These are phyloP conservation scores for Ennomos erosarius DNA, from an alignment of 2,888 invertebrate genomes.

Conservation along the genomic window DNA sequence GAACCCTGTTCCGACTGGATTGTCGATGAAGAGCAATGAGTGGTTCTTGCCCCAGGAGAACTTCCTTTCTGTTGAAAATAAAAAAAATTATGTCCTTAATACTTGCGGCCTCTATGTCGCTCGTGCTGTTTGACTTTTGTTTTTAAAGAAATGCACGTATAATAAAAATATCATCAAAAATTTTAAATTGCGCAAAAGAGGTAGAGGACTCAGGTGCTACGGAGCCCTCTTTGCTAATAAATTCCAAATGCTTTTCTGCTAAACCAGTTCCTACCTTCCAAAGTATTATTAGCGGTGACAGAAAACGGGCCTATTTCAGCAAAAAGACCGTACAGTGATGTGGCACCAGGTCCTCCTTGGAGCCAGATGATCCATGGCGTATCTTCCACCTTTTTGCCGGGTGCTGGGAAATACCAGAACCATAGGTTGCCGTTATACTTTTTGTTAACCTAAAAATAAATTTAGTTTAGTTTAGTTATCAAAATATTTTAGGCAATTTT, in stretches of 20 bases:
- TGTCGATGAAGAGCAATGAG: constrained; percentile 88
- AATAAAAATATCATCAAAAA: too few relatives aligned
- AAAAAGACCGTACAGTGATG: constrained; percentile 84
- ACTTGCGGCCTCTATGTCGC: too few relatives aligned
- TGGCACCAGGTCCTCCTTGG: constrained; percentile 86
- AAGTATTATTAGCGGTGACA: constrained; percentile 69
- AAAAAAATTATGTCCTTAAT: too few relatives aligned
- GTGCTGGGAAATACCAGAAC: constrained; percentile 94
- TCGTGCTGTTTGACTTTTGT: too few relatives aligned
- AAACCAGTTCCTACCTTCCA: constrained; percentile 65
- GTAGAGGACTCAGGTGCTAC: too few relatives aligned
- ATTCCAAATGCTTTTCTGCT: too few relatives aligned
- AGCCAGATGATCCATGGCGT: constrained; percentile 86
- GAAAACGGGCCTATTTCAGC: constrained; percentile 87
- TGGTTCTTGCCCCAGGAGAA: constrained; percentile 87
- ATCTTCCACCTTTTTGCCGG: constrained; percentile 74
- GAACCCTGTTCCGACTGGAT: constrained; percentile 88
- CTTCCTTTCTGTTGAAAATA: constrained; percentile 67
- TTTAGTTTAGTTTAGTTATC: too few relatives aligned
- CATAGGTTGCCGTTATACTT: constrained; percentile 91
- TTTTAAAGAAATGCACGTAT: too few relatives aligned
- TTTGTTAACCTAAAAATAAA: constrained; percentile 87
- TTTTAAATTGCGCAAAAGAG: too few relatives aligned
- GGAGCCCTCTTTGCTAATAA: too few relatives aligned
- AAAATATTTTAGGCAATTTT: too few relatives aligned